Conservation (phyloP, 2,888 invertebrate species). For the Ochropleura leucogaster region DNA sequence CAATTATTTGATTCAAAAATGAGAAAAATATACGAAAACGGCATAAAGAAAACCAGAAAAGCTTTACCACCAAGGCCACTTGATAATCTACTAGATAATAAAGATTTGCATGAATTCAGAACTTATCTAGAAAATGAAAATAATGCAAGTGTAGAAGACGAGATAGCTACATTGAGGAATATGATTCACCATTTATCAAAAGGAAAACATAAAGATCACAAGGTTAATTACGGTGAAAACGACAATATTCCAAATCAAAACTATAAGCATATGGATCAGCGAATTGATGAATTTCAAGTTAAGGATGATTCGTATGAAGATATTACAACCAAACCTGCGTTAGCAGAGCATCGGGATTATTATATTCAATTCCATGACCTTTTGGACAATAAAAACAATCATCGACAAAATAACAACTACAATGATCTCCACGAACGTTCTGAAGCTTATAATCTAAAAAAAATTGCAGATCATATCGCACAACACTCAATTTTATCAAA, state of each 20-base stretch:
- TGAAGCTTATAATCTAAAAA: slow-evolving; percentile 6
- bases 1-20: slow-evolving; percentile 39
- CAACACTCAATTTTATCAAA: slow-evolving; percentile 11
- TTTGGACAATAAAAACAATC: not conserved
- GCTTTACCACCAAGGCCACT: not conserved
- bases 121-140: slow-evolving; percentile 5
- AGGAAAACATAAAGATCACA: not conserved
- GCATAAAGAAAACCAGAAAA: slow-evolving; percentile 11
- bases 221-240: not conserved
- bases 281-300: slow-evolving; percentile 16
- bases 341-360: not conserved
- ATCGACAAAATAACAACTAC: not conserved
- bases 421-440: not conserved
- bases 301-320: slow-evolving; percentile 10
- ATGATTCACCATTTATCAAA: slow-evolving; percentile 19
- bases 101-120: not conserved
- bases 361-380: slow-evolving; percentile 5
- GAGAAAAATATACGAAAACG: slow-evolving; percentile 40
- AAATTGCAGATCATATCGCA: not conserved
- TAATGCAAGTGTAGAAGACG: slow-evolving; percentile 3
- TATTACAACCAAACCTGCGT: not conserved
- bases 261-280: slow-evolving; percentile 5
- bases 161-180: slow-evolving; percentile 19
- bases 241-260: not conserved
- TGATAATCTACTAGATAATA: not conserved